Base-by-base conservation (phyloP, 2,888 invertebrate species). In the Thereva nobilitata region DNA sequence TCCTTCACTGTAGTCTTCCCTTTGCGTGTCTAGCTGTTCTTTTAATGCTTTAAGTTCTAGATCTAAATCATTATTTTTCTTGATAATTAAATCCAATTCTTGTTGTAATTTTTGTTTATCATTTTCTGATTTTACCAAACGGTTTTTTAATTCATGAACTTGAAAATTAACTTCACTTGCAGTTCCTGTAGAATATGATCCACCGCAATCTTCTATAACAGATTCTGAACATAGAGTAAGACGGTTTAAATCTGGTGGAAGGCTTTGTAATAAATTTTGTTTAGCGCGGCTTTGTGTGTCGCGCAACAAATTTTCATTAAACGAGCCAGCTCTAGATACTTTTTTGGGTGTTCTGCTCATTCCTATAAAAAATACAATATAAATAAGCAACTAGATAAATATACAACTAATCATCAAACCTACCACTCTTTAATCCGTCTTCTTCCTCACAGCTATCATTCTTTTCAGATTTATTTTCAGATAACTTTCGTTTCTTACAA, bases 11-110 rank as follows among this genome's bases (percentile, higher is more conserved):
- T 86, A 83, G 65, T 85, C 79, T 47, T 84, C 83, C 2, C 78
- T 76, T 55, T 79, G 79, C 3, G 78, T 78, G 47, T 76, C 75
- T 63, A 77, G 78, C 73, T 83, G 85, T 54, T 80, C 82, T 68
- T 80, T 78, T 1, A 84, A 76, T 2, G 78, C 75, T 47, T 77
- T 74, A 66, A 85, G 72, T 70, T 85, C 84, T 38, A 76, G 73
- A 73, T 86, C 84, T 41, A 88, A 76, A 50, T 85, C 84, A 0
- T 85, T 84, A 50, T 87, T 84, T 72, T 84, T 84, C 67, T 84
- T 82, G 72, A 86, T 80, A 4, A 89, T 84, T 7, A 85, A 82
- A 4, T 87, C 84, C 40, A 90, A 75, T 68, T 89, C 86, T 0
- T 82, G 78, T 55, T 88, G 88, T 12, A 90, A 79, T 4, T 76